Base-by-base conservation (phyloP, 1,140 invertebrate species). In the Telenomus remus region DNA sequence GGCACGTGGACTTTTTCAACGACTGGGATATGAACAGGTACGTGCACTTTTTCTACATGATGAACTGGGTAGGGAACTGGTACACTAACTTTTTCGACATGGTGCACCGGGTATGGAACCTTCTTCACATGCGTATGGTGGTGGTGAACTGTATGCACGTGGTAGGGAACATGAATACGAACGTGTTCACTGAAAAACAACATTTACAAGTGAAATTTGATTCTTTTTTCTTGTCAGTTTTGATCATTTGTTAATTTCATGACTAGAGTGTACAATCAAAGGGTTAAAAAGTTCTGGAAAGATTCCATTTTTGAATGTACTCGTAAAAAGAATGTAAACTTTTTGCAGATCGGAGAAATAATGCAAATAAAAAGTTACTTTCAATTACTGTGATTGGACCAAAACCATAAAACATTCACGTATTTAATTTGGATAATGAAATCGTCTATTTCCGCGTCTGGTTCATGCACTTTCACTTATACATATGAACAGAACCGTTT, bases 21-120 rank as follows among this genome's bases (percentile, higher is more conserved):
- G 11, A 72, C 39, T 8, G 53, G 53, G 4, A 64, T 42, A 11
- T 53, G 69, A 44, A 65, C 55, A 0, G 61, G 70, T 0, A 74
- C 70, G 27, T 60, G 55, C 1, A 74, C 42, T 15, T 74, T 74
- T 57, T 74, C 71, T 27, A 74, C 71, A 13, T 74, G 71, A 19
- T 74, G 71, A 7, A 76, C 73, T 13, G 73, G 73, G 43, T 70
- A 70, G 14, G 65, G 64, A 43, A 76, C 72, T 0, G 72, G 73
- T 0, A 76, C 60, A 6, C 64, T 8, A 1, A 76, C 66, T 14
- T 76, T 76, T 56, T 76, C 73, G 44, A 70, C 61, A 19, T 70
- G 73, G 27, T 70, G 73, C 1, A 70, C 73, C 16, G 73, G 73
- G 48, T 65, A 64, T 15, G 59, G 8, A 11, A 76, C 11, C 13